phyloP scores from a whole-genome alignment of 2,113 vertebrate species.

The Acrocephalus kingi region DNA sequence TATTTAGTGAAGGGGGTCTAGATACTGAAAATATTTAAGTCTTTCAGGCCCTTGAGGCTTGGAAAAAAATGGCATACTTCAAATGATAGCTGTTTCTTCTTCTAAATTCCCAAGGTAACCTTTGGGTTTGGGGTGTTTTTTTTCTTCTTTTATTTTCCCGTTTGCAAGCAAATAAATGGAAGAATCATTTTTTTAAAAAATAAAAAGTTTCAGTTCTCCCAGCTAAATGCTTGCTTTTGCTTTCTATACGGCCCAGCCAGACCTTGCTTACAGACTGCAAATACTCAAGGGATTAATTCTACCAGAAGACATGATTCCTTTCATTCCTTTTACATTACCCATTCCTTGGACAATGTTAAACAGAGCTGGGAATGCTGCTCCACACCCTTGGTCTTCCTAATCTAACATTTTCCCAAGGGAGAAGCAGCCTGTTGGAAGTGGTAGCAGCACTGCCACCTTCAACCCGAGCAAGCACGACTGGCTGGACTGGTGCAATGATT shows the following conservation, averaged over 20 bases:
- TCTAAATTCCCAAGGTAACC: background rate
- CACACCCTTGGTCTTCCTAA: background rate
- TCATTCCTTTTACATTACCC: conserved; percentile 32
- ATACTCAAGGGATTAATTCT: conserved; percentile 12
- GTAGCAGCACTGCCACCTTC: background rate
- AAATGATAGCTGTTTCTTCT: background rate
- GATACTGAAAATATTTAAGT: background rate
- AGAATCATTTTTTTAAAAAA: background rate
- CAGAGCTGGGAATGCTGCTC: background rate
- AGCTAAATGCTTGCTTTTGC: background rate
- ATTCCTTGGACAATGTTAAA: background rate
- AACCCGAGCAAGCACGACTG: background rate
- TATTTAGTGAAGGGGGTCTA: background rate
- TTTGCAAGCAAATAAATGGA: background rate
- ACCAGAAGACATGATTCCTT: background rate
- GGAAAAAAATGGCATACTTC: background rate
- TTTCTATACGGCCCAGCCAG: background rate
- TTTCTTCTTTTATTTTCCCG: accelerated
- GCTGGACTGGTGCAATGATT: background rate
- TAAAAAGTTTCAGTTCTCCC: background rate
- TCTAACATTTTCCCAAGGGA: background rate
- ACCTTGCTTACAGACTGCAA: background rate
- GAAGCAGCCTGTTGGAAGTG: background rate
- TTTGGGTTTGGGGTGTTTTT: background rate
- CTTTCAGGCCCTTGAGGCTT: background rate